These are phyloP conservation scores for Acronicta psi DNA, from an alignment of 2,888 invertebrate species.

Conservation along the genomic window DNA sequence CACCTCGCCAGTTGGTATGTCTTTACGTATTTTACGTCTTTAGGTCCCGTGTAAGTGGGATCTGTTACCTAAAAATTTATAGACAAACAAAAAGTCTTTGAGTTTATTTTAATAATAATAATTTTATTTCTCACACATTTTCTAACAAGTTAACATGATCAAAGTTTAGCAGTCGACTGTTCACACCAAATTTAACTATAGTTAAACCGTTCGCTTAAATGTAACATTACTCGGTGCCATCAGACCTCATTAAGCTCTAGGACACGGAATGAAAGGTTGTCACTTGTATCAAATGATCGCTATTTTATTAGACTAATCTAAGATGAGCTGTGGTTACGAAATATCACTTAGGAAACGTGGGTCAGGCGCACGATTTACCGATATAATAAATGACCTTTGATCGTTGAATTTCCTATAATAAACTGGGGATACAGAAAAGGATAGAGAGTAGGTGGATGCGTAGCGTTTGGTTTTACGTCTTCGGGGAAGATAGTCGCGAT, in stretches of 20 bases:
- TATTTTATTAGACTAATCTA: conserved; percentile 19
- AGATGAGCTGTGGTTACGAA: conserved; percentile 21
- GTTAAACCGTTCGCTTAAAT: background rate
- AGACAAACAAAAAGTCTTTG: no score
- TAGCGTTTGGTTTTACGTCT: no score
- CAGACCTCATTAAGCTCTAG: conserved; percentile 34
- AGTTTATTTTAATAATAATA: no score
- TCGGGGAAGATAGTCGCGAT: no score
- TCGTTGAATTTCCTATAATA: conserved; percentile 25
- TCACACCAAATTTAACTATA: background rate
- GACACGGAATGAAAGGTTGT: conserved; percentile 35
- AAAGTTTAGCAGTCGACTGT: no score
- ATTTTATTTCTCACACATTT: no score
- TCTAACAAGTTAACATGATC: no score
- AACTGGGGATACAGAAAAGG: background rate
- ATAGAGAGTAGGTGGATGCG: no score
- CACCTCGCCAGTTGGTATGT: no score
- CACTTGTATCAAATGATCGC: conserved; percentile 20
- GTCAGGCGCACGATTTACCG: conserved; percentile 11
- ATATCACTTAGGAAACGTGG: conserved; percentile 6
- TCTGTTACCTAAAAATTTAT: no score
- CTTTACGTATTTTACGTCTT: no score
- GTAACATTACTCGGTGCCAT: conserved; percentile 1
- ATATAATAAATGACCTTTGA: conserved; percentile 15
- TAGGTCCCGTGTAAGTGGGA: no score